Conservation (phyloP, 2,113 vertebrate species). For the Anas platyrhynchos region DNA sequence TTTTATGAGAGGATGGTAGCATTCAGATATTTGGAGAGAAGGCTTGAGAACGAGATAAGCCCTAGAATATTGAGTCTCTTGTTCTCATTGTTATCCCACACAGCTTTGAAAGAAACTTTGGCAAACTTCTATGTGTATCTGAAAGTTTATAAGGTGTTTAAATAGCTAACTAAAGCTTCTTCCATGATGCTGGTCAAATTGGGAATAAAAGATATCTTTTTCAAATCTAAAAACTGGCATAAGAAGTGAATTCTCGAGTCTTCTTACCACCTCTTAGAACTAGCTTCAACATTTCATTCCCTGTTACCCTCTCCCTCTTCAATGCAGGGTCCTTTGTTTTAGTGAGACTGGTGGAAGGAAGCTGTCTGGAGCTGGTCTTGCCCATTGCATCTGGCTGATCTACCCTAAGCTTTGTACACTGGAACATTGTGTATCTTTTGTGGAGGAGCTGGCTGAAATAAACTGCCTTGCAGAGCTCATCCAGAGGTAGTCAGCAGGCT, state of each 20-base stretch:
- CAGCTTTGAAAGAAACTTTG: not conserved
- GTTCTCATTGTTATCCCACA: not conserved
- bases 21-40: not conserved
- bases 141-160: not conserved
- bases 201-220: not conserved
- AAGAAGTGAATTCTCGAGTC: not conserved
- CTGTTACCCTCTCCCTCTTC: not conserved
- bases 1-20: not conserved
- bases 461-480: not conserved
- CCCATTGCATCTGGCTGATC: not conserved
- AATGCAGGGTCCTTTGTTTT: no score
- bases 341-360: not conserved
- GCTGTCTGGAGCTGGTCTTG: not conserved
- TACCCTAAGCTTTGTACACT: not conserved
- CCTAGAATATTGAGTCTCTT: not conserved
- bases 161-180: not conserved
- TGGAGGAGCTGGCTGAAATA: not conserved
- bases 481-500: not conserved
- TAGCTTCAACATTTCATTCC: not conserved
- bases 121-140: not conserved
- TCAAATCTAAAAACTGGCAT: not conserved
- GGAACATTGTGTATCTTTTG: rapidly evolving
- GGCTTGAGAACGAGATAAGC: not conserved
- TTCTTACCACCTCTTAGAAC: not conserved
- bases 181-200: not conserved